Evolutionary conservation across 2,888 invertebrate genomes (phyloP).

Genomic region (Heliconius ismenius): DNA sequence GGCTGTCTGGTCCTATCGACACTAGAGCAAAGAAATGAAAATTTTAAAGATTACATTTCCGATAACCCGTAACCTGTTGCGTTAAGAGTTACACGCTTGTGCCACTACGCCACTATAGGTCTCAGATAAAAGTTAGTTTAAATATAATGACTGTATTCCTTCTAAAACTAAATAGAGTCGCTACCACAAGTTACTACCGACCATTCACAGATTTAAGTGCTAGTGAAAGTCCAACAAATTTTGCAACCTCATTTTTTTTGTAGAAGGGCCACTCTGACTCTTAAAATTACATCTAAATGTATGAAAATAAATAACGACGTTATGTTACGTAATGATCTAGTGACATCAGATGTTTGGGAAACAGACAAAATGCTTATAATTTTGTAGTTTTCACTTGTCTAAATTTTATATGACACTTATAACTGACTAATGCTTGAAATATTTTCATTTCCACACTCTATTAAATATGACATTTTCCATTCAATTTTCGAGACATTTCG

Average conservation of each 20-base stretch:
- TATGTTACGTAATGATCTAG: background rate
- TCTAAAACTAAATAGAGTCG: background rate
- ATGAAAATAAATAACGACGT: background rate
- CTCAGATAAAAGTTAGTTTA: background rate
- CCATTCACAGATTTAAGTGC: constrained; percentile 7
- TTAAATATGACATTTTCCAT: too few relatives aligned
- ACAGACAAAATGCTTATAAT: too few relatives aligned
- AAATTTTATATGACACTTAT: too few relatives aligned
- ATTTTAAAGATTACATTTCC: background rate
- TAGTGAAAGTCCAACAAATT: constrained; percentile 4
- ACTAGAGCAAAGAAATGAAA: too few relatives aligned
- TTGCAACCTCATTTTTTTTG: constrained; percentile 16
- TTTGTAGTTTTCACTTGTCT: too few relatives aligned
- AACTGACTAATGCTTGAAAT: too few relatives aligned
- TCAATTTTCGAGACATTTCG: background rate
- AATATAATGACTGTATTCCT: background rate
- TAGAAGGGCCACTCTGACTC: constrained; percentile 4
- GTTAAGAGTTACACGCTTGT: background rate
- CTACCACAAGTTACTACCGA: background rate
- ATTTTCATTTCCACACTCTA: too few relatives aligned
- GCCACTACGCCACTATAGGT: background rate
- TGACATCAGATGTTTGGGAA: background rate
- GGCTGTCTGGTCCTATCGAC: too few relatives aligned
- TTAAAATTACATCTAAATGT: constrained; percentile 13
- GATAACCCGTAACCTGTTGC: background rate